These are phyloP conservation scores for Pomatostomus ruficeps DNA, from an alignment of 2,113 vertebrate genomes.

Conservation along the genomic window DNA sequence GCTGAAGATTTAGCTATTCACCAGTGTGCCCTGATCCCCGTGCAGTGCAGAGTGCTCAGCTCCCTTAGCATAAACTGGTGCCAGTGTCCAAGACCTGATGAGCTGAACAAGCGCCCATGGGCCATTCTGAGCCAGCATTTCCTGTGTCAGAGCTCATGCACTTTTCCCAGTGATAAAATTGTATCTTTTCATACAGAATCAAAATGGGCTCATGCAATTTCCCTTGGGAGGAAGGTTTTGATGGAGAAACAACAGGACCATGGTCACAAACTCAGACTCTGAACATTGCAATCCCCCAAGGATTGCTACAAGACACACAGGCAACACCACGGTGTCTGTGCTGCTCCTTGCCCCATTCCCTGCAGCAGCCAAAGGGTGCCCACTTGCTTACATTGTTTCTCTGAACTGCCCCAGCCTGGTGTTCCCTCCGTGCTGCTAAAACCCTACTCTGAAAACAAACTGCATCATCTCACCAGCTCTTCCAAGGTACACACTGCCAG, in stretches of 20 bases:
- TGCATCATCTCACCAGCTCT: neutral
- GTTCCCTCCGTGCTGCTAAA: neutral
- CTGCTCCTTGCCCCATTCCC: neutral
- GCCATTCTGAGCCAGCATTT: neutral
- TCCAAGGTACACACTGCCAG: fast-evolving
- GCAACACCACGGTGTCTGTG: fast-evolving
- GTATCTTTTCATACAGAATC: neutral
- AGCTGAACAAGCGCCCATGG: neutral
- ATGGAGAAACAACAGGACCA: neutral
- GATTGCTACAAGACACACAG: fast-evolving
- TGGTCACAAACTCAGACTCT: neutral
- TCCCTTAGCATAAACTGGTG: neutral
- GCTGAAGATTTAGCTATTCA: neutral
- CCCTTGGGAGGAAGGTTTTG: fast-evolving
- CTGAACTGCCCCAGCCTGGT: fast-evolving
- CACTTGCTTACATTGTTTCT: fast-evolving
- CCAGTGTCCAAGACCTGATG: neutral
- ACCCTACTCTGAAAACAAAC: neutral
- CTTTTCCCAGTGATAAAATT: neutral
- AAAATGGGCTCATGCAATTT: neutral
- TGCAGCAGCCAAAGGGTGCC: too few relatives aligned
- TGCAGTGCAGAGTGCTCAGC: fast-evolving
- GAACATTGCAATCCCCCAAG: neutral
- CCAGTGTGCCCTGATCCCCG: neutral
- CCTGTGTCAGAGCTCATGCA: neutral